Evolutionary conservation across 2,113 vertebrate species (phyloP).

Genomic region (Neolamprologus sp.): DNA sequence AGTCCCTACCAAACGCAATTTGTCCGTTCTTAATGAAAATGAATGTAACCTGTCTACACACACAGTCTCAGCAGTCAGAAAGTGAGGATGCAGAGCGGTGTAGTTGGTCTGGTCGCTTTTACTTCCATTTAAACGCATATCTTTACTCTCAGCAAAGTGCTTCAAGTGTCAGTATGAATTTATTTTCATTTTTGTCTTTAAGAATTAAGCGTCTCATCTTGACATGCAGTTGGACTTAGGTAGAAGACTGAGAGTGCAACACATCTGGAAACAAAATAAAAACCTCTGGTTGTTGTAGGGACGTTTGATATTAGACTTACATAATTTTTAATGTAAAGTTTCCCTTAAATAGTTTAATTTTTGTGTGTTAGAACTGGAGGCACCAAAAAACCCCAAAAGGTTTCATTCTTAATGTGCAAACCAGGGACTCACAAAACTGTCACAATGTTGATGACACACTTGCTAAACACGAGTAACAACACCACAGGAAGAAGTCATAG

Average conservation of each 20-base stretch:
- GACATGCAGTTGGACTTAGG: background rate
- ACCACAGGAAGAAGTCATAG: background rate
- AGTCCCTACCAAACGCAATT: conserved; percentile 33
- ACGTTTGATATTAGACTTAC: background rate
- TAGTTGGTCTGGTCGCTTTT: background rate
- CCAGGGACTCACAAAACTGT: background rate
- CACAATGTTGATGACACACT: background rate
- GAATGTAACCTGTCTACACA: conserved; percentile 36
- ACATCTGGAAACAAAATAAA: background rate
- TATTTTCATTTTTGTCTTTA: background rate
- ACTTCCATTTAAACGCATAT: background rate
- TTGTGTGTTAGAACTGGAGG: background rate
- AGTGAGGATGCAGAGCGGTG: background rate
- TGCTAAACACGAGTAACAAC: background rate
- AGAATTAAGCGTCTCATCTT: background rate
- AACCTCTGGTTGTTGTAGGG: background rate
- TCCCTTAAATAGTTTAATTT: background rate
- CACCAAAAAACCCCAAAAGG: background rate
- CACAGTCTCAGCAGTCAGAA: background rate
- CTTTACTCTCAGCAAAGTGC: background rate
- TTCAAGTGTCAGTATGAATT: background rate
- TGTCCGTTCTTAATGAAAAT: conserved; percentile 46
- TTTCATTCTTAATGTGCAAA: background rate
- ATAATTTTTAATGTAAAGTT: background rate
- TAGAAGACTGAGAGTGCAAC: background rate